These are phyloP conservation scores for Vesta saturnalis DNA, from an alignment of 2,888 invertebrate genomes.

Conservation along the genomic window DNA sequence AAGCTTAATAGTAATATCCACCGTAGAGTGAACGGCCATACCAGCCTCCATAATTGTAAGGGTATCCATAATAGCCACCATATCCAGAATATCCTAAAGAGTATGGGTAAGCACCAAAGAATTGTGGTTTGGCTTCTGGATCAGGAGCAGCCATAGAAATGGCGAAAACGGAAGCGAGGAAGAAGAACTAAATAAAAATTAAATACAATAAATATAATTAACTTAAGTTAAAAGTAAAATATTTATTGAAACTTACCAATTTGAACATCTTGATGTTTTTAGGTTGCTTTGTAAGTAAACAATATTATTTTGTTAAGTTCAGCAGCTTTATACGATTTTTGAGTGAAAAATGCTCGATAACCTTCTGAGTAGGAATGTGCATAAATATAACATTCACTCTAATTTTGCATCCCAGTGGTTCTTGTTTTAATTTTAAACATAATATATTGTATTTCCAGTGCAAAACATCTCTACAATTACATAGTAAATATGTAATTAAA, in stretches of 20 bases:
- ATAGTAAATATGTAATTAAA: too few relatives aligned
- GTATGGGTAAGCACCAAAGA: slow-evolving; percentile 22
- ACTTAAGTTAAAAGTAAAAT: too few relatives aligned
- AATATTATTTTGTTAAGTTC: background rate
- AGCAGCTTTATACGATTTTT: background rate
- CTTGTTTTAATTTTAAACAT: too few relatives aligned
- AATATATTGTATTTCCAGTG: too few relatives aligned
- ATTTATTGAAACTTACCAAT: slow-evolving; percentile 36
- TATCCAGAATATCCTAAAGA: slow-evolving; percentile 13
- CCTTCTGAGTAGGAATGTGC: too few relatives aligned
- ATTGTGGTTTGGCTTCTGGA: slow-evolving; percentile 25
- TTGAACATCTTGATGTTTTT: slow-evolving; percentile 42
- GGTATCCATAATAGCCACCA: slow-evolving; percentile 13
- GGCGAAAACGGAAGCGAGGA: slow-evolving; percentile 27
- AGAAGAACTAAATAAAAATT: slow-evolving; percentile 58
- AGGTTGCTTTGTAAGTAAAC: slow-evolving; percentile 27
- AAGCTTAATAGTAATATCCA: background rate
- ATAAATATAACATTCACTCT: too few relatives aligned
- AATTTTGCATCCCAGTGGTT: too few relatives aligned
- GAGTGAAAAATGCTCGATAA: too few relatives aligned
- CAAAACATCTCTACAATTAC: too few relatives aligned
- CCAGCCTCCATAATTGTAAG: slow-evolving; percentile 14
- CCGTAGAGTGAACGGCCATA: slow-evolving; percentile 1
- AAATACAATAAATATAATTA: background rate
- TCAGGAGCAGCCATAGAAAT: slow-evolving; percentile 22